Evolutionary conservation across 2,113 vertebrate species (phyloP), one percentile per base, ranked within the genome.

Genomic region (Calyptommatus sinebrachiatus): DNA sequence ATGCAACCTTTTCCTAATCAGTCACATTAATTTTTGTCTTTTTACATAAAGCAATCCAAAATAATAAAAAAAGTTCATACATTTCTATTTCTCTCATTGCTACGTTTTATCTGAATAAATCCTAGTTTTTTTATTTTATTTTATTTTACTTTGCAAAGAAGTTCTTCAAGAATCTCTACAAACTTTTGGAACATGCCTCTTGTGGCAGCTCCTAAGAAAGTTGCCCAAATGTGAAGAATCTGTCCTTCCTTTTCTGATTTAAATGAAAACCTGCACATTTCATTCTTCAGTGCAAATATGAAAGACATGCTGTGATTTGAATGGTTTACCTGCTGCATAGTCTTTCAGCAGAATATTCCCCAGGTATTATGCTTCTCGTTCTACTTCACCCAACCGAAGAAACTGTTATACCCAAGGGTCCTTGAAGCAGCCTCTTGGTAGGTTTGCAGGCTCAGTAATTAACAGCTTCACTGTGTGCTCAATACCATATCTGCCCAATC

Each of bases 161-260:
- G 60, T 46, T 81, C 26, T 68, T 75, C 16, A 8, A 69, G 65
- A 61, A 61, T 28, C 20, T 11, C 69, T 82, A 65, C 70, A 83
- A 88, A 1, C 8, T 88, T 84, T 72, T 9, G 50, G 28, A 71
- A 24, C 63, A 78, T 9, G 28, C 5, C 21, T 1, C 20, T 2
- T 22, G 28, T 29, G 14, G 11, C 35, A 61, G 50, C 46, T 76
- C 70, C 29, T 12, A 46, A 61, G 45, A 50, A 81, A 75, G 69
- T 66, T 60, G 21, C 11, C 20, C 73, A 31, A 14, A 83, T 78
- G 22, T 53, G 41, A 22, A 86, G 76, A 86, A 83, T 45, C 8
- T 57, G 79, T 80, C 69, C 24, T 12, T 41, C 78, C 88, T 84
- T 85, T 86, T 90, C 76, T 75, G 77, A 12, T 68, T 84, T 87